These are phyloP conservation scores for Bursaphelenchus mucronatus DNA, from an alignment of 1,140 invertebrate genomes.

Conservation along the genomic window DNA sequence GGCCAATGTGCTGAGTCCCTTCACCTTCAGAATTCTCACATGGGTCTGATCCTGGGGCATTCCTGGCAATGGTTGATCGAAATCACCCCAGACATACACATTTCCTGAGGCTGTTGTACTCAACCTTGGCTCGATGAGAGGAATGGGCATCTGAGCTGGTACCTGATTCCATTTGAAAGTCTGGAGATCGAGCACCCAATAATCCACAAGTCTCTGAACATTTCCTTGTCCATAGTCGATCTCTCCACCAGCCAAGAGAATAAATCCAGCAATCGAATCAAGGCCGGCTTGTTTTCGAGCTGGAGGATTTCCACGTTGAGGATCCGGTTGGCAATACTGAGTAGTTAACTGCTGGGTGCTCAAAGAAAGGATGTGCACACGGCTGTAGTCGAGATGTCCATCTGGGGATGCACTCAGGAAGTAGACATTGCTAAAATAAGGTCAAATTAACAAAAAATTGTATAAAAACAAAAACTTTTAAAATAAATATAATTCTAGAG, in stretches of 20 bases:
- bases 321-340: constrained; percentile 52
- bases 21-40: constrained; percentile 53
- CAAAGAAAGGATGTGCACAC: constrained; percentile 50
- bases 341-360: constrained; percentile 50
- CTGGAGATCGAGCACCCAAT: constrained; percentile 56
- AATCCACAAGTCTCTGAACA: constrained; percentile 53
- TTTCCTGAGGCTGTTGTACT: constrained; percentile 56
- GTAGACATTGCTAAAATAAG: constrained; percentile 44
- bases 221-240: constrained; percentile 54
- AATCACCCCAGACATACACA: constrained; percentile 60
- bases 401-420: constrained; percentile 56
- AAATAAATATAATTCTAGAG: neutral
- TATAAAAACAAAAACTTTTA: constrained; percentile 1
- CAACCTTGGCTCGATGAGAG: constrained; percentile 56
- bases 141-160: constrained; percentile 56
- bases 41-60: constrained; percentile 57
- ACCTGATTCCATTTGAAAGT: constrained; percentile 58
- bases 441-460: constrained; percentile 1
- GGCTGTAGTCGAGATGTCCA: constrained; percentile 56
- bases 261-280: constrained; percentile 54
- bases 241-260: constrained; percentile 57
- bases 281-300: constrained; percentile 55
- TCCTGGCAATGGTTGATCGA: constrained; percentile 58
- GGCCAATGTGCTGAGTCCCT: constrained; percentile 30
- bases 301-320: constrained; percentile 50